phyloP scores from a whole-genome alignment of 1,140 invertebrate species.

The Diuraphis noxia region DNA sequence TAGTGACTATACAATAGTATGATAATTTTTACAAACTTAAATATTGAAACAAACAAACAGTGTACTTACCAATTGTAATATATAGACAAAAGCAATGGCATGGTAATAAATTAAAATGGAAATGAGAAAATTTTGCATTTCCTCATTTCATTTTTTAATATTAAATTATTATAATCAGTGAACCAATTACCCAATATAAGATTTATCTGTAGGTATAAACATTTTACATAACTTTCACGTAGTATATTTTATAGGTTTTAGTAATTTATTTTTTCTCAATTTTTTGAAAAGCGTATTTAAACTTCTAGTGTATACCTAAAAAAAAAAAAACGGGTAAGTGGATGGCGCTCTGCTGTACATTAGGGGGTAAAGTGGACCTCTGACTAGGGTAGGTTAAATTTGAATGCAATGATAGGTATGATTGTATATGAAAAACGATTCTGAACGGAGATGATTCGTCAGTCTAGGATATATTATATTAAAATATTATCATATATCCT shows the following conservation, averaged over 20 bases:
- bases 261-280: neutral
- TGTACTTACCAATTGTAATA: neutral
- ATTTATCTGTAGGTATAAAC: slow-evolving; percentile 9
- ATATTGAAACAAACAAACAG: neutral
- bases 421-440: too few species aligned
- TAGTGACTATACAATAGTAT: neutral
- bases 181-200: slow-evolving; percentile 11
- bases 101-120: neutral
- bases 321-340: too few species aligned
- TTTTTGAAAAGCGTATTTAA: neutral
- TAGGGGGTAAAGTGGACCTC: too few species aligned
- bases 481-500: too few species aligned
- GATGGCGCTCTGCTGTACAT: too few species aligned
- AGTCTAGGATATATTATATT: too few species aligned
- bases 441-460: too few species aligned
- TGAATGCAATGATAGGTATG: too few species aligned
- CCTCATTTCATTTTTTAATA: neutral
- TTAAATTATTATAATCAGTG: slow-evolving; percentile 41
- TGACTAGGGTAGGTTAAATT: too few species aligned
- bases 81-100: neutral
- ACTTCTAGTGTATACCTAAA: neutral
- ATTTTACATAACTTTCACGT: neutral
- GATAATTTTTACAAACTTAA: neutral
- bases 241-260: slow-evolving; percentile 6
- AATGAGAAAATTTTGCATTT: neutral